Evolutionary conservation across 2,113 vertebrate genomes (phyloP).

Genomic region (Corythornis cristatus): DNA sequence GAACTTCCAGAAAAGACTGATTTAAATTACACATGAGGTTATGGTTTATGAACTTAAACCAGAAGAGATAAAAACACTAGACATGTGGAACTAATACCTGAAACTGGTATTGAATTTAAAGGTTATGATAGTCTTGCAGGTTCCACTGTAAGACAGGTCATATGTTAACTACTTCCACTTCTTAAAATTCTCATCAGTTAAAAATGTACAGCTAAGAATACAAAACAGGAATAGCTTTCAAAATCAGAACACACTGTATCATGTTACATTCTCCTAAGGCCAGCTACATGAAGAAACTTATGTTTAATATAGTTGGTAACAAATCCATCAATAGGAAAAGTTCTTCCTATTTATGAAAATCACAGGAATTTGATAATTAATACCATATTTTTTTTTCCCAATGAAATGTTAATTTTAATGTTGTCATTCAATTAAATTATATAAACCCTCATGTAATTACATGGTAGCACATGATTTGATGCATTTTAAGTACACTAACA

Average conservation of each 20-base stretch:
- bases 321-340: background rate
- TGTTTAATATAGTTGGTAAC: background rate
- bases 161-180: background rate
- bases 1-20: slow-evolving; percentile 42
- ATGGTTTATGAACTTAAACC: slow-evolving; percentile 23
- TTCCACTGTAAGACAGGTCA: background rate
- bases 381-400: background rate
- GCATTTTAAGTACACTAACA: background rate
- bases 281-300: background rate
- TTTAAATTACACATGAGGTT: slow-evolving; percentile 57
- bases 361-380: background rate
- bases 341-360: background rate
- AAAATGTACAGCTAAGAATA: background rate
- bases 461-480: background rate
- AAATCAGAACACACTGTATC: background rate
- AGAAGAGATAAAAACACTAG: slow-evolving; percentile 17
- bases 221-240: background rate
- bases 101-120: background rate
- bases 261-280: background rate
- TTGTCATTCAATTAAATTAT: background rate
- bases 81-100: background rate
- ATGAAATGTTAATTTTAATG: background rate
- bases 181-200: background rate
- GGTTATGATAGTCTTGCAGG: background rate
- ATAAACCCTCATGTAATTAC: background rate